Percentiles rank a stretch among this genome's conserved stretches.
phyloP scores from a whole-genome alignment of 2,797 vertebrate species.

The Masticophis lateralis region DNA sequence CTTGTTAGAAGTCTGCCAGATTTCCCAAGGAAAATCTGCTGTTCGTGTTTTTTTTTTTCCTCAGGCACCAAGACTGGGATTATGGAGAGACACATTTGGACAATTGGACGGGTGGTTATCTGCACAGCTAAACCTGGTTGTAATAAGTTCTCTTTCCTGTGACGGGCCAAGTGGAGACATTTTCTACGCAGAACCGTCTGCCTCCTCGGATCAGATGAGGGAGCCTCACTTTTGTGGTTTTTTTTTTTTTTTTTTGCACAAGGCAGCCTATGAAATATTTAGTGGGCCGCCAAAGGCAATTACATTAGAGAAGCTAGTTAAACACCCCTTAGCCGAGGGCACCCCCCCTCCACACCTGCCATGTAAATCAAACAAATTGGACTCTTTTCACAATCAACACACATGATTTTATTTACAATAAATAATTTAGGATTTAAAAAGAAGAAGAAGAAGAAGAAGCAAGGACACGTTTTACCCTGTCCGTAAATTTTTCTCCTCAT shows the following conservation, averaged over 20 bases:
- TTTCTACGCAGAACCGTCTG: conserved; percentile 55
- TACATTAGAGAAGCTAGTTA: conserved; percentile 92
- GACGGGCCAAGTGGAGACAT: conserved; percentile 48
- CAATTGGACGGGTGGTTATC: not conserved
- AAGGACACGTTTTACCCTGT: conserved; percentile 66
- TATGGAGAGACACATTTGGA: rapidly evolving
- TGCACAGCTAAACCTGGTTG: not conserved
- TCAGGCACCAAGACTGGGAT: not conserved
- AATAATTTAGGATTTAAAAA: conserved; percentile 81
- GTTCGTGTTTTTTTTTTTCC: not conserved
- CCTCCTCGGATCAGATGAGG: conserved; percentile 58
- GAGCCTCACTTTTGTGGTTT: conserved; percentile 76
- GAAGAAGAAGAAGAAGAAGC: conserved; percentile 63
- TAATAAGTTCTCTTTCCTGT: conserved; percentile 42
- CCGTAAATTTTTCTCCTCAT: conserved; percentile 60
- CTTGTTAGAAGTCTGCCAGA: rapidly evolving
- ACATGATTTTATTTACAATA: conserved; percentile 88
- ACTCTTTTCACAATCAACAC: conserved; percentile 89
- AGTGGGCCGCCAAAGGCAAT: conserved; percentile 88
- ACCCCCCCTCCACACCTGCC: conserved; percentile 67
- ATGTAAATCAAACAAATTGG: conserved; percentile 84
- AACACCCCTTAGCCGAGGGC: conserved; percentile 82
- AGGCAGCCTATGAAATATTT: conserved; percentile 94
- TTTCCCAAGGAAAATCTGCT: not conserved
- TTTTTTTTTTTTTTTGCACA: conserved; percentile 68